phyloP scores from a whole-genome alignment of 2,888 invertebrate genomes.

The Rhagium mordax region DNA sequence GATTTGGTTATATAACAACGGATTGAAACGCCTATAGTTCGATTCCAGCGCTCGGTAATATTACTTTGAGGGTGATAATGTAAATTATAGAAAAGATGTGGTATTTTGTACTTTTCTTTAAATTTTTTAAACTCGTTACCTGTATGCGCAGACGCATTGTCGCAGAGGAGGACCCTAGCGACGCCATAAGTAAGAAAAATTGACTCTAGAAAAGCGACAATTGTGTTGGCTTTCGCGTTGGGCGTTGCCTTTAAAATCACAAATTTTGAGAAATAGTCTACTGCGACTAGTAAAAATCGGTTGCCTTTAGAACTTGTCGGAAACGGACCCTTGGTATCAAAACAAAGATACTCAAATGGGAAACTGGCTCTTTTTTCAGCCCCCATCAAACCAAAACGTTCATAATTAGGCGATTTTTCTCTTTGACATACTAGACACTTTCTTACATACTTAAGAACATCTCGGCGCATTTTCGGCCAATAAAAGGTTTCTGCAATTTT shows the following conservation, averaged over 20 bases:
- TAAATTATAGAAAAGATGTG: too few species aligned
- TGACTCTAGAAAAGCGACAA: too few species aligned
- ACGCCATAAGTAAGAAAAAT: too few species aligned
- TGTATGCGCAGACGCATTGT: too few species aligned
- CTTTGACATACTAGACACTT: conserved; percentile 47
- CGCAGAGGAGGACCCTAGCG: too few species aligned
- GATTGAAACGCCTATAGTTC: background rate
- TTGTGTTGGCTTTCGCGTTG: too few species aligned
- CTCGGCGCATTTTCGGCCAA: conserved; percentile 49
- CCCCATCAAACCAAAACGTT: conserved; percentile 48
- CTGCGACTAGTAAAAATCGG: background rate
- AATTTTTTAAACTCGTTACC: too few species aligned
- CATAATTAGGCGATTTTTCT: conserved; percentile 43
- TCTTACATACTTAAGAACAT: conserved; percentile 41
- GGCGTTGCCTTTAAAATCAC: too few species aligned
- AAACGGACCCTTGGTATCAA: conserved; percentile 48
- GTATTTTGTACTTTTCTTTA: too few species aligned
- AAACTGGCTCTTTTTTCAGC: conserved; percentile 38
- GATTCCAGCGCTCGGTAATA: background rate
- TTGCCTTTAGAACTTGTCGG: conserved; percentile 13
- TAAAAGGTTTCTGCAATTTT: conserved; percentile 43
- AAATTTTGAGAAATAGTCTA: background rate
- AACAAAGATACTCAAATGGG: conserved; percentile 47
- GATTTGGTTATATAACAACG: background rate
- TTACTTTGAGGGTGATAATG: conserved; percentile 1